phyloP scores from a whole-genome alignment of 2,797 vertebrate species.

The Gobionotothen gibberifrons region DNA sequence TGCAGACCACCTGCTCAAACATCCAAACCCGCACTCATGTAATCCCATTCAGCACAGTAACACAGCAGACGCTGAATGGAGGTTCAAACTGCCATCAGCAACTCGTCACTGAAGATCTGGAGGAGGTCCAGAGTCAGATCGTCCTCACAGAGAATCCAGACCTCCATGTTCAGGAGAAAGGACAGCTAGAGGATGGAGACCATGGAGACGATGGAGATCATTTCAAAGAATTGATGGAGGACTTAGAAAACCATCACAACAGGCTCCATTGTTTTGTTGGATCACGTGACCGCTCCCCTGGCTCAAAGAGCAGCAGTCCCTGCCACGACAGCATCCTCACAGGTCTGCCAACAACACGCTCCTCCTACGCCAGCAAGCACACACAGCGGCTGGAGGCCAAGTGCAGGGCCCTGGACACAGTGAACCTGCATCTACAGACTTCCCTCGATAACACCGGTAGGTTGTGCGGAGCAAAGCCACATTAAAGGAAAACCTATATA shows the following conservation, averaged over 20 bases:
- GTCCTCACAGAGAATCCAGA: conserved; percentile 79
- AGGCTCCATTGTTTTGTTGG: conserved; percentile 81
- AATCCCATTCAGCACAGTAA: background rate
- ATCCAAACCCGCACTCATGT: conserved; percentile 12
- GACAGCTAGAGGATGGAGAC: conserved; percentile 84
- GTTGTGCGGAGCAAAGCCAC: conserved; percentile 4
- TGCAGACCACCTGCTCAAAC: conserved; percentile 24
- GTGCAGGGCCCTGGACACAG: conserved; percentile 89
- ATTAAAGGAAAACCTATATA: too few relatives aligned
- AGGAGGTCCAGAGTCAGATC: conserved; percentile 82
- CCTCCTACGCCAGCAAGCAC: conserved; percentile 87
- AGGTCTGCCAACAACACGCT: conserved; percentile 85
- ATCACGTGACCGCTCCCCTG: conserved; percentile 63
- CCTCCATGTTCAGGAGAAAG: conserved; percentile 86
- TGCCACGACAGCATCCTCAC: conserved; percentile 53
- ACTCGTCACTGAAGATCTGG: conserved; percentile 77
- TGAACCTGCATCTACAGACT: conserved; percentile 91
- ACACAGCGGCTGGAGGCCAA: conserved; percentile 91
- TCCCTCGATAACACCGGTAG: conserved; percentile 89
- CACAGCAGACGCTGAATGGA: conserved; percentile 37
- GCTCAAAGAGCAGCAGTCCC: conserved; percentile 79
- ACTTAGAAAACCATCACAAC: conserved; percentile 87
- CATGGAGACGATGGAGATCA: conserved; percentile 65
- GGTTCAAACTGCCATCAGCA: conserved; percentile 78
- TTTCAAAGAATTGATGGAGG: conserved; percentile 84